These are phyloP conservation scores for Drosophila eohydei DNA, from an alignment of 2,888 invertebrate genomes.

Conservation along the genomic window DNA sequence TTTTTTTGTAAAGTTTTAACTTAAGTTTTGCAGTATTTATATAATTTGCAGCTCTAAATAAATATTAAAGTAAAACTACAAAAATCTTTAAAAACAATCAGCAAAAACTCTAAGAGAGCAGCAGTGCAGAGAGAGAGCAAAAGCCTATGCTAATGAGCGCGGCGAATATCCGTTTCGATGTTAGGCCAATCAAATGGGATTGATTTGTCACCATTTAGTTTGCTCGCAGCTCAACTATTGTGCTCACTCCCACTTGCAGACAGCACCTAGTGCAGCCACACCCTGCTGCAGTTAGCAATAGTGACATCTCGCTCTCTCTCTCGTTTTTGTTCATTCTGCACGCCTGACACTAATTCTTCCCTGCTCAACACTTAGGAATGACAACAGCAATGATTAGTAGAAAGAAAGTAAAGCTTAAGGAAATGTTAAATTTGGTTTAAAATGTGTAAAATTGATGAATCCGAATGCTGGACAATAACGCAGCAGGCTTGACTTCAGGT, in stretches of 20 bases:
- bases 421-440: not conserved
- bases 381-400: not conserved
- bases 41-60: conserved; percentile 37
- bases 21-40: conserved; percentile 70
- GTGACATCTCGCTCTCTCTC: not conserved
- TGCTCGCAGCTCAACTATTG: not conserved
- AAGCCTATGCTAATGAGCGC: not conserved
- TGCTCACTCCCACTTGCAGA: not conserved
- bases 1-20: conserved; percentile 43
- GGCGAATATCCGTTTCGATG: not conserved
- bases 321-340: not conserved
- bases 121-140: not conserved
- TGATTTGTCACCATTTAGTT: no score
- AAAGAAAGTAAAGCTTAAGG: not conserved
- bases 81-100: not conserved
- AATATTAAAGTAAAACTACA: conserved; percentile 44
- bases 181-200: not conserved
- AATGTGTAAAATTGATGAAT: not conserved
- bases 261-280: not conserved
- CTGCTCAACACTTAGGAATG: not conserved
- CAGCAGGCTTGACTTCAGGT: not conserved
- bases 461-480: not conserved
- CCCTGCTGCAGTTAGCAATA: not conserved
- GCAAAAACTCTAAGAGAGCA: not conserved
- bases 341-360: not conserved